Conservation (phyloP, 2,113 vertebrate species). For the Ctenomys sociabilis region DNA sequence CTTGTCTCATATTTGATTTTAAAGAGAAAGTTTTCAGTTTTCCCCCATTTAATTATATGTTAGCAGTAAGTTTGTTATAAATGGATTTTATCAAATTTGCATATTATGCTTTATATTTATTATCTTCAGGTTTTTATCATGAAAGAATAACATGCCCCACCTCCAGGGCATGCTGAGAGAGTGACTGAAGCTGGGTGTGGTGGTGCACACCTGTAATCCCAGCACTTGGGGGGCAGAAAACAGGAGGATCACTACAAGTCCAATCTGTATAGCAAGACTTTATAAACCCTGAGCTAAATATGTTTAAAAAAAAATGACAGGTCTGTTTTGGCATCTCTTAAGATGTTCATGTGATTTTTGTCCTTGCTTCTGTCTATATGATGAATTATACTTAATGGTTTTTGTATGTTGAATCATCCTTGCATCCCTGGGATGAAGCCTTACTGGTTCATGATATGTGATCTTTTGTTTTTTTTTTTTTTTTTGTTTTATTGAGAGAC, state of each 20-base stretch:
- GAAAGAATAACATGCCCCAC: neutral
- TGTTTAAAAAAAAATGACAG: neutral
- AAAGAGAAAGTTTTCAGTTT: neutral
- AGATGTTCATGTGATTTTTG: neutral
- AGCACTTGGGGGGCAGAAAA: too few species aligned
- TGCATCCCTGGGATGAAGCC: neutral
- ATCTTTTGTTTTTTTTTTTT: too few species aligned
- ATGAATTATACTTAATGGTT: neutral
- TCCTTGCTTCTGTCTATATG: neutral
- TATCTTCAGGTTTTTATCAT: neutral
- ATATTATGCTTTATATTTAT: neutral
- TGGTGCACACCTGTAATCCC: too few species aligned
- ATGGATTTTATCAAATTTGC: neutral
- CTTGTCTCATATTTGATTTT: neutral
- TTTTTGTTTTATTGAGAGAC: too few species aligned
- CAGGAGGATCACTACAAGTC: too few species aligned
- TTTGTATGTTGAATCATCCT: neutral
- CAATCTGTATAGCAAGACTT: too few species aligned
- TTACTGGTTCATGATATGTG: neutral
- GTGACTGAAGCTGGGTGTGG: too few species aligned
- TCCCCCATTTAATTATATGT: neutral
- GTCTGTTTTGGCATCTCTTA: neutral
- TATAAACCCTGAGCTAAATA: too few species aligned
- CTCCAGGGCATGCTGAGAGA: too few species aligned
- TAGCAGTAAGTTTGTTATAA: neutral